Evolutionary conservation across 1,140 invertebrate genomes (phyloP), one percentile per base, ranked within the genome.

Genomic region (Scaptomyza hsui): DNA sequence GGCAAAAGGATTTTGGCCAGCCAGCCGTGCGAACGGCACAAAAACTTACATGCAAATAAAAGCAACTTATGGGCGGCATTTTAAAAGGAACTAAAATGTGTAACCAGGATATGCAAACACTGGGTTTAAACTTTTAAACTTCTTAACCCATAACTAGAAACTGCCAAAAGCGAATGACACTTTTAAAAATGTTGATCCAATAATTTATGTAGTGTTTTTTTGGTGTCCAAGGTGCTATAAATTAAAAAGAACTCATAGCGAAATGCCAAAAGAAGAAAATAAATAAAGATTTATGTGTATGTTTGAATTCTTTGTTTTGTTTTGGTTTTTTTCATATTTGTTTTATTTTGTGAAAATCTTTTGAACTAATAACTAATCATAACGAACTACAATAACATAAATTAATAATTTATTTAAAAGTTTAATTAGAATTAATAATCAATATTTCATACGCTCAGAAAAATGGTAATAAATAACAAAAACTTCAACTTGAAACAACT

Each of bases 381-480:
- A 88, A 83, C 80, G 77, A 83, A 82, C 63, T 82, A 85, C 52
- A 78, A 89, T 80, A 82, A 89, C 81, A 89, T 90, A 85, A 90
- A 77, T 88, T 80, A 89, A 89, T 89, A 89, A 89, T 86, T 89
- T 85, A 89, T 78, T 86, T 81, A 89, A 78, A 88, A 68, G 60
- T 75, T 75, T 83, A 81, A 79, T 77, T 80, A 75, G 49, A 72
- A 75, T 70, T 89, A 90, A 90, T 83, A 73, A 80, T 78, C 68
- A 88, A 88, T 62, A 75, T 65, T 72, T 74, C 60, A 77, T 77
- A 64, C 59, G 56, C 39, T 63, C 47, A 56, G 70, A 78, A 68
- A 68, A 67, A 21, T 70, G 67, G 52, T 82, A 90, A 89, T 88
- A 85, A 89, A 89, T 89, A 89, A 89, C 80, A 82, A 85, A 89